phyloP scores from a whole-genome alignment of 2,888 invertebrate species.

The Melanostoma mellinum region DNA sequence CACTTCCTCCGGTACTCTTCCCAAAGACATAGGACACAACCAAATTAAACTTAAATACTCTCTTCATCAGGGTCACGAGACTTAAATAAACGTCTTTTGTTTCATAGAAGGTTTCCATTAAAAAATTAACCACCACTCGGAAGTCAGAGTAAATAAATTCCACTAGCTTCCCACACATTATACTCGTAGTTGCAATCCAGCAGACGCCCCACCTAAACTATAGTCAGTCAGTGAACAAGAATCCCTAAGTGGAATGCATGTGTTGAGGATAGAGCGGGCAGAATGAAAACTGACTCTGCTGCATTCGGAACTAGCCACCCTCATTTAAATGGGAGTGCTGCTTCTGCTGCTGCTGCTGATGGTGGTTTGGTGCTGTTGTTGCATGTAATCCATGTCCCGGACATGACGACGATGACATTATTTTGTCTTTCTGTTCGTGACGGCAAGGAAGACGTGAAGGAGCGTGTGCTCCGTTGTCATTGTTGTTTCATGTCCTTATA shows the following conservation, averaged over 20 bases:
- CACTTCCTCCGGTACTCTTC: no score
- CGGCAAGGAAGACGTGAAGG: constrained; percentile 53
- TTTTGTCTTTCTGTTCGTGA: constrained; percentile 60
- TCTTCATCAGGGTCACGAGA: constrained; percentile 52
- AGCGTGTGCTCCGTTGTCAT: constrained; percentile 35
- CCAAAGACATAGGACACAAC: no score
- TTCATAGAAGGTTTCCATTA: constrained; percentile 66
- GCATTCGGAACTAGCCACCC: constrained; percentile 44
- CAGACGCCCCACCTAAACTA: not conserved
- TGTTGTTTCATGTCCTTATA: constrained; percentile 62
- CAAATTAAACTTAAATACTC: not conserved
- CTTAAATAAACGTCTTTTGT: constrained; percentile 50
- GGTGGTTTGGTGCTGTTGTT: constrained; percentile 11
- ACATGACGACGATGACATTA: constrained; percentile 67
- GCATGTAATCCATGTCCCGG: constrained; percentile 50
- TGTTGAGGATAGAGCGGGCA: constrained; percentile 9
- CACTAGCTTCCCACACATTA: constrained; percentile 8
- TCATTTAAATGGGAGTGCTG: constrained; percentile 30
- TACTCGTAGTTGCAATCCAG: not conserved
- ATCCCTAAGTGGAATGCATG: constrained; percentile 3
- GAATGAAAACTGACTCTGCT: no score
- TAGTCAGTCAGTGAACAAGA: no score
- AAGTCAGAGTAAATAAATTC: constrained; percentile 65
- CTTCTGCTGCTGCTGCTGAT: constrained; percentile 9
- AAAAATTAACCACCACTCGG: constrained; percentile 69